Evolutionary conservation across 2,113 vertebrate species (phyloP).

Genomic region (Camelus bactrianus): DNA sequence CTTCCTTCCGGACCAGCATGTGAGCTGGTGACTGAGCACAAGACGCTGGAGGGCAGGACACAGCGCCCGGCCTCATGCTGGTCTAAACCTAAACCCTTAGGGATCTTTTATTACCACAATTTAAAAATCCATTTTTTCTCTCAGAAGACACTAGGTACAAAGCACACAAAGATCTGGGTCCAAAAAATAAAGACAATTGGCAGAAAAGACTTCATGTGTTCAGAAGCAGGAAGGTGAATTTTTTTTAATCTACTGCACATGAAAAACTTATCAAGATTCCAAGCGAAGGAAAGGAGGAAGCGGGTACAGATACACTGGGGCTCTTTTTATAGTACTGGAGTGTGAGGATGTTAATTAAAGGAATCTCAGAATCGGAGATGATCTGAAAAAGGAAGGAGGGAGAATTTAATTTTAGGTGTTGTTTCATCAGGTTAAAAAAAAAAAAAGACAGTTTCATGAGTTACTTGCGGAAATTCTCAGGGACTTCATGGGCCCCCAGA

Average conservation of each 20-base stretch:
- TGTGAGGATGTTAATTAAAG: constrained; percentile 84
- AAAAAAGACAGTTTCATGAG: constrained; percentile 65
- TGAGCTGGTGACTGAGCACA: not conserved
- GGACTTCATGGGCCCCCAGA: constrained; percentile 44
- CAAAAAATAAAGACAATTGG: not conserved
- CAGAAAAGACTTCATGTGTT: not conserved
- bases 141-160: not conserved
- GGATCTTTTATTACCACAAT: not conserved
- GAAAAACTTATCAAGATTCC: constrained; percentile 79
- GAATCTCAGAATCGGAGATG: constrained; percentile 78
- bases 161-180: not conserved
- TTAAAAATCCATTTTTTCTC: constrained; percentile 37
- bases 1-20: no score
- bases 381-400: constrained; percentile 82
- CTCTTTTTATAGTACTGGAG: constrained; percentile 85
- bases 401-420: constrained; percentile 85
- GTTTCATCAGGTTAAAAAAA: constrained; percentile 70
- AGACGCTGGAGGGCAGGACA: not conserved
- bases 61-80: not conserved
- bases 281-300: constrained; percentile 78
- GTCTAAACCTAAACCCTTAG: not conserved
- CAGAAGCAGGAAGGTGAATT: not conserved
- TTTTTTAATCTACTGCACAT: not conserved
- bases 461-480: constrained; percentile 73
- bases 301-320: constrained; percentile 76